Base-by-base conservation (phyloP, 2,888 invertebrate genomes). In the Odontocolon sp. region DNA sequence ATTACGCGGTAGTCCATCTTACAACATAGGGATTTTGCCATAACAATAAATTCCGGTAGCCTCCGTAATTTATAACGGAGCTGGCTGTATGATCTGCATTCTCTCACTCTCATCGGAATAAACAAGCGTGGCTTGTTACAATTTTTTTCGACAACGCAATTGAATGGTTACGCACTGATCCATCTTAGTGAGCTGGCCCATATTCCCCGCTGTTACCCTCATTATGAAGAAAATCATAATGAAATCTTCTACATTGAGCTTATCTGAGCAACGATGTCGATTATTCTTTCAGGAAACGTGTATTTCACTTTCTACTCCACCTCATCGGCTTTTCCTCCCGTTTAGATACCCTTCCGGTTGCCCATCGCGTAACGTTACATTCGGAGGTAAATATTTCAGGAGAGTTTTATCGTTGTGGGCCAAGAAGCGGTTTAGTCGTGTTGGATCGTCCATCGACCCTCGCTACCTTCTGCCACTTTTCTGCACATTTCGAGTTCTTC, bases 331-430 rank as follows among this genome's bases (percentile, higher is more conserved):
- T 26, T 45, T 14, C 11, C 33, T 45, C 28, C 11, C 18, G 21
- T 66, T 6, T 16, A 16, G 21, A 14, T 14, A 56, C 14, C 26
- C 31, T 16, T 8, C 21, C 33, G 11, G 28, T 28, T 16, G 28
- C 11, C 45, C 56, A 33, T 40, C 56, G 33, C 33, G 40, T 68
- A 21, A 31, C 38, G 56, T 68, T 71, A 64, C 74, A 56, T 40
- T 40, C 52, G 45, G 68, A 79, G 77, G 71, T 75, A 63, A 77
- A 75, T 77, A 75, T 79, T 74, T 36, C 66, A 33, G n/a, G 33
- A 63, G 68, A 71, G 40, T 66, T 77, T 74, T 74, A 79, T 77
- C 31, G 23, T 38, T 42, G 57, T 21, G 52, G 42, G 36, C 11
- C 42, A 50, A 33, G 14, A 40, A 57, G 14, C 47, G 36, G 18